Conservation (phyloP, 2,888 invertebrate genomes). For the Cremastinae sp. region DNA sequence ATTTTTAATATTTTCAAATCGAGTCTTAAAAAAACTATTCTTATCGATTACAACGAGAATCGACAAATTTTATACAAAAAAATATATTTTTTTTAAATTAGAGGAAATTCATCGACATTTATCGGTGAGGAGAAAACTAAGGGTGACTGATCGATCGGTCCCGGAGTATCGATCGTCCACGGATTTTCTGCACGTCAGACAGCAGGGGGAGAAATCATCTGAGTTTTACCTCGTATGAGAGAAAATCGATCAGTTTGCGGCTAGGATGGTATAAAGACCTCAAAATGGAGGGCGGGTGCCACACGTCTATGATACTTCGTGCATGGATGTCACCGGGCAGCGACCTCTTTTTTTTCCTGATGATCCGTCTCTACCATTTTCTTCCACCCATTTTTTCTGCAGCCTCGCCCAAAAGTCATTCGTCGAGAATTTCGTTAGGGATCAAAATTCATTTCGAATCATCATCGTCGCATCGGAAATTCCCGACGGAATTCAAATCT, state of each 20-base stretch:
- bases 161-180: slow-evolving; percentile 59
- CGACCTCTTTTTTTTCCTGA: slow-evolving; percentile 33
- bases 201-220: slow-evolving; percentile 3
- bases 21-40: too few species aligned
- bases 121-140: slow-evolving; percentile 54
- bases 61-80: too few species aligned
- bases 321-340: slow-evolving; percentile 56
- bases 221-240: not conserved
- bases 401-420: slow-evolving; percentile 37
- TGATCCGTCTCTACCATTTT: slow-evolving; percentile 30
- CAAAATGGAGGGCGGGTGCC: slow-evolving; percentile 57
- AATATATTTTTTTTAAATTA: too few species aligned
- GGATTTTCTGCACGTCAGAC: not conserved
- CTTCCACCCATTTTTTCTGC: slow-evolving; percentile 11
- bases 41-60: too few species aligned
- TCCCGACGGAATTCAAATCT: not conserved
- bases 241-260: slow-evolving; percentile 47
- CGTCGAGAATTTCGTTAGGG: slow-evolving; percentile 39
- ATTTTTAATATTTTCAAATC: too few species aligned
- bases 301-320: slow-evolving; percentile 39
- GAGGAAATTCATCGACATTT: slow-evolving; percentile 3
- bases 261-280: slow-evolving; percentile 53
- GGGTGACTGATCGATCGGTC: slow-evolving; percentile 73
- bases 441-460: not conserved
- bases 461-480: not conserved